Conservation (phyloP, 2,797 vertebrate species). For the Anguilla megastoma region DNA sequence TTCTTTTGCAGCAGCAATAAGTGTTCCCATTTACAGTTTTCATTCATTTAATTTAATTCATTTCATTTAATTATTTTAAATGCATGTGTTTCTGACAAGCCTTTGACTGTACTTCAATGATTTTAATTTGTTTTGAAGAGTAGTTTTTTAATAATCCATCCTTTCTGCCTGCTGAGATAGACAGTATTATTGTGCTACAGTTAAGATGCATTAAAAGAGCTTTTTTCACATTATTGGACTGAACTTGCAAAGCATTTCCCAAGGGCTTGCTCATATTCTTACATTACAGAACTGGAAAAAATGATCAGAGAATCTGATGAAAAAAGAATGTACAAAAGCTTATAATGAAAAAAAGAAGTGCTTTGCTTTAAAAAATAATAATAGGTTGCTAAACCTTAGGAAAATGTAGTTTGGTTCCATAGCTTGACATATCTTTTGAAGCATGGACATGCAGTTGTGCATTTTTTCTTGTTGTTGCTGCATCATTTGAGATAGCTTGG, state of each 20-base stretch:
- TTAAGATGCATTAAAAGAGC: constrained; percentile 9
- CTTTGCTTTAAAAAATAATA: not conserved
- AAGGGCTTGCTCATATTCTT: constrained; percentile 21
- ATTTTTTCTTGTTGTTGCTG: not conserved
- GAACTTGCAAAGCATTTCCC: constrained; percentile 4
- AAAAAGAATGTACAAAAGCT: constrained; percentile 25
- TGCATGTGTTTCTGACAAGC: constrained; percentile 17
- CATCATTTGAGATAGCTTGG: constrained; percentile 20
- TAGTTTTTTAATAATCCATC: not conserved
- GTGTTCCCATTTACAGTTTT: not conserved
- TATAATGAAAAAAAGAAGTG: constrained; percentile 1
- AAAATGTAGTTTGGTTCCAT: constrained; percentile 14
- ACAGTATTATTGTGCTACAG: not conserved
- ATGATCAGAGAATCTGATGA: not conserved
- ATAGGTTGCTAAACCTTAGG: not conserved
- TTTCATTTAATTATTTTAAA: not conserved
- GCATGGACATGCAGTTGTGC: not conserved
- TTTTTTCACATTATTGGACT: constrained; percentile 26
- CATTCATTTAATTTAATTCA: not conserved
- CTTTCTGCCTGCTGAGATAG: not conserved
- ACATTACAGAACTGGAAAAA: constrained; percentile 15
- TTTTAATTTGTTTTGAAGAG: constrained; percentile 15
- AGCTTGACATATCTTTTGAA: constrained; percentile 12
- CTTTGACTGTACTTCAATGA: not conserved
- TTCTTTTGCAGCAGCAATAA: not conserved